Evolutionary conservation across 2,888 invertebrate genomes (phyloP), one percentile per base, ranked within the genome.

Genomic region (Aphrophora alni): DNA sequence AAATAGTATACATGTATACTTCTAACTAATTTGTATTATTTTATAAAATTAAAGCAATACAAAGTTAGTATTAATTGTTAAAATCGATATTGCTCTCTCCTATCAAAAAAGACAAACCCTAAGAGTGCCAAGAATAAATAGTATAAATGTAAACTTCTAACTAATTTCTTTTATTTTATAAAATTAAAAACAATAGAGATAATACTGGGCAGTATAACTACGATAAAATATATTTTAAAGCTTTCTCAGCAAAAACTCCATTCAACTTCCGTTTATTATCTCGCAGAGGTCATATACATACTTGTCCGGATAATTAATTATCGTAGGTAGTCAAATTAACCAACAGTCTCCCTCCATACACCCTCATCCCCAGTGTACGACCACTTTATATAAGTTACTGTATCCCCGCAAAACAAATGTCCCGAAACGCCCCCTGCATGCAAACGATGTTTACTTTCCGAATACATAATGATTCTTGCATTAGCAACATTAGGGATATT

Each of bases 301-400:
- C 59, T 59, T 59, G 59, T 59, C 59, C 59, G 8, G 5, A 21
- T 59, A 59, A 59, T 59, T 59, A 59, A 59, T 59, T 59, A 59
- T 14, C n/a, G 21, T 21, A 59, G 59, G 59, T 59, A 59, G 59
- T 59, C 59, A 59, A 59, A 59, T 59, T 59, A 59, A 59, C 59
- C 59, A 59, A 59, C 59, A 59, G 59, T 21, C 59, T 21, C 59
- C n/a, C 59, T 21, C 59, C 59, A 17, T 12, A 4, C 44, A 10
- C 44, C 44, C 14, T 44, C 14, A 44, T 10, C 17, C 44, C 44
- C 14, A 14, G 21, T 21, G n/a, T 59, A 59, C n/a, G 21, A 59
- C 59, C 59, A 59, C 59, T 59, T 59, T 59, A 59, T 59, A 59
- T 59, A 59, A 59, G 59, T 59, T 59, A 59, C 59, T 59, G 59